phyloP scores from a whole-genome alignment of 2,888 invertebrate species.

The Toxonevra muliebris region DNA sequence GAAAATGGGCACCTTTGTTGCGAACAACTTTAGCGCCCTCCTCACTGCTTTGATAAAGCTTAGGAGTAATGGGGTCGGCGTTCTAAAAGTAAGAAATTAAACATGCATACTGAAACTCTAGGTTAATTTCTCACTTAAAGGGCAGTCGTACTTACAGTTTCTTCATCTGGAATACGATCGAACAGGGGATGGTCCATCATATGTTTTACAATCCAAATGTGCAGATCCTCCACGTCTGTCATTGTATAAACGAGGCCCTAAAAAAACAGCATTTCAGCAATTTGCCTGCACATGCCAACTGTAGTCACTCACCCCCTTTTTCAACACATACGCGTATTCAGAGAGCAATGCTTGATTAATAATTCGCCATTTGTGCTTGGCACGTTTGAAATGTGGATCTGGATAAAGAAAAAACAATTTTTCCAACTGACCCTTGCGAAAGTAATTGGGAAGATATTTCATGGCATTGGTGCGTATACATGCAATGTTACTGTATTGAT shows the following conservation, averaged over 20 bases:
- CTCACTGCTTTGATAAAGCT: slow-evolving; percentile 92
- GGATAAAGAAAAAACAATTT: slow-evolving; percentile 99
- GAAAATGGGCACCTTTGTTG: slow-evolving; percentile 91
- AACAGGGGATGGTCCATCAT: slow-evolving; percentile 92
- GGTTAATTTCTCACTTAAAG: background rate
- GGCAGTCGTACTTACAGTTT: slow-evolving; percentile 71
- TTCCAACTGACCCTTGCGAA: slow-evolving; percentile 90
- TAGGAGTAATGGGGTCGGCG: slow-evolving; percentile 85
- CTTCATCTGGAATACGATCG: slow-evolving; percentile 75
- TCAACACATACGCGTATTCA: slow-evolving; percentile 95
- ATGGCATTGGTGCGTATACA: slow-evolving; percentile 97
- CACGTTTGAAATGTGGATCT: slow-evolving; percentile 98
- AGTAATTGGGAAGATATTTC: slow-evolving; percentile 99
- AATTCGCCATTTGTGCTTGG: slow-evolving; percentile 99
- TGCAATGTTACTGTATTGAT: slow-evolving; percentile 90
- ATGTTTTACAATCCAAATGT: slow-evolving; percentile 97
- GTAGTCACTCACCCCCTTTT: slow-evolving; percentile 73
- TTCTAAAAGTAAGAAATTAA: slow-evolving; percentile 66
- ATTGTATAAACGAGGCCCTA: slow-evolving; percentile 94
- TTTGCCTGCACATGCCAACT: background rate
- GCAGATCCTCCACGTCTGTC: slow-evolving; percentile 96
- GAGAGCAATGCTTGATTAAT: slow-evolving; percentile 92
- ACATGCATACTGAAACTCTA: background rate
- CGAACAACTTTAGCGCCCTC: slow-evolving; percentile 98
- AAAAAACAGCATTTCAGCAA: slow-evolving; percentile 36